These are phyloP conservation scores for Oeneis ivallda DNA, from an alignment of 2,888 invertebrate species.

Conservation along the genomic window DNA sequence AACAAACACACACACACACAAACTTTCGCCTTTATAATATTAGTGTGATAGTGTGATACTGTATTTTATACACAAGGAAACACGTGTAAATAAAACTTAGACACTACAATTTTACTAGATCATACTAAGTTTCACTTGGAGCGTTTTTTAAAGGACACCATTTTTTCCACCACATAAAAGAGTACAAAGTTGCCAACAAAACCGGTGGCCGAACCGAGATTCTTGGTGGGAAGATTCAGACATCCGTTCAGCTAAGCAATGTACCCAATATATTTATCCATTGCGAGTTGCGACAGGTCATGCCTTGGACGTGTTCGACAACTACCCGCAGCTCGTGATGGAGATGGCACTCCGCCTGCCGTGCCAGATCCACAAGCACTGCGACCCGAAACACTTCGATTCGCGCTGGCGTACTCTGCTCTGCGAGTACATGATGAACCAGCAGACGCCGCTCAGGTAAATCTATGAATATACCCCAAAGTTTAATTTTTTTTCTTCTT, in stretches of 20 bases:
- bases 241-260: not conserved
- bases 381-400: constrained; percentile 83
- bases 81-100: too few species aligned
- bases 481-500: too few species aligned
- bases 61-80: too few species aligned
- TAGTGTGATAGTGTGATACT: too few species aligned
- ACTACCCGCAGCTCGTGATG: constrained; percentile 95
- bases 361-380: constrained; percentile 94
- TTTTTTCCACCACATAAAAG: too few species aligned
- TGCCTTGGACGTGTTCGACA: constrained; percentile 92
- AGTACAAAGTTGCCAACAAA: too few species aligned
- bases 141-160: too few species aligned
- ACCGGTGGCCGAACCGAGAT: too few species aligned
- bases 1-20: too few species aligned
- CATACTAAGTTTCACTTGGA: too few species aligned
- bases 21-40: too few species aligned
- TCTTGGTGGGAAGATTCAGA: not conserved
- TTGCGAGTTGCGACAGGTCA: not conserved
- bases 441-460: constrained; percentile 90
- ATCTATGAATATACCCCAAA: not conserved
- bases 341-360: constrained; percentile 97
- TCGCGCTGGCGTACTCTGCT: constrained; percentile 89
- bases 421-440: constrained; percentile 97
- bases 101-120: too few species aligned
- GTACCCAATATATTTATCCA: not conserved